phyloP scores from a whole-genome alignment of 2,797 vertebrate genomes.

The Myiotriccus ornatus region DNA sequence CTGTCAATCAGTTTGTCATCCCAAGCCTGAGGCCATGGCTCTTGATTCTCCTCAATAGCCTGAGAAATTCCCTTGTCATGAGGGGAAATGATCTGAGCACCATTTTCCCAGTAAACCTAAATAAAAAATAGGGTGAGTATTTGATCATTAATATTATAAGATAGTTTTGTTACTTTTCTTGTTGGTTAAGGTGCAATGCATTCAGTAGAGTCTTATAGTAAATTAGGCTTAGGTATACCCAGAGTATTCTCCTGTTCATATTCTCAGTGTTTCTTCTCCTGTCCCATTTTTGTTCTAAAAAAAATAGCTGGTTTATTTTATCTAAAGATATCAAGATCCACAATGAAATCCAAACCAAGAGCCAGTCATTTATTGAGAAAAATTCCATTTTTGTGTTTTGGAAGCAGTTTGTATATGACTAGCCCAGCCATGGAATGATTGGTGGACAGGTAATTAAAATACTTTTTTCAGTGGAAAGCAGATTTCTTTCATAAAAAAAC shows the following conservation, averaged over 20 bases:
- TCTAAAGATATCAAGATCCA: not conserved
- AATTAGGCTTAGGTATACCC: not conserved
- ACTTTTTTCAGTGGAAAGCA: not conserved
- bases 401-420: not conserved
- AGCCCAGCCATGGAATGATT: not conserved
- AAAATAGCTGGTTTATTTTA: not conserved
- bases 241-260: not conserved
- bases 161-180: not conserved
- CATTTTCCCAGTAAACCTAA: conserved; percentile 97
- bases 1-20: conserved; percentile 80
- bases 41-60: conserved; percentile 88
- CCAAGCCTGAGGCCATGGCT: conserved; percentile 93
- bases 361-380: not conserved
- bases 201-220: not conserved
- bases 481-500: not conserved
- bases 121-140: not conserved
- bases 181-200: not conserved
- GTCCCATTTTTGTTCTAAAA: not conserved
- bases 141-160: not conserved
- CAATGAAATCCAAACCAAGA: not conserved
- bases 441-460: not conserved
- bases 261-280: not conserved
- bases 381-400: not conserved
- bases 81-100: conserved; percentile 93
- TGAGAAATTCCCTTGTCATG: conserved; percentile 90